Evolutionary conservation across 2,797 vertebrate species (phyloP).

Genomic region (Peromyscus aztecus): DNA sequence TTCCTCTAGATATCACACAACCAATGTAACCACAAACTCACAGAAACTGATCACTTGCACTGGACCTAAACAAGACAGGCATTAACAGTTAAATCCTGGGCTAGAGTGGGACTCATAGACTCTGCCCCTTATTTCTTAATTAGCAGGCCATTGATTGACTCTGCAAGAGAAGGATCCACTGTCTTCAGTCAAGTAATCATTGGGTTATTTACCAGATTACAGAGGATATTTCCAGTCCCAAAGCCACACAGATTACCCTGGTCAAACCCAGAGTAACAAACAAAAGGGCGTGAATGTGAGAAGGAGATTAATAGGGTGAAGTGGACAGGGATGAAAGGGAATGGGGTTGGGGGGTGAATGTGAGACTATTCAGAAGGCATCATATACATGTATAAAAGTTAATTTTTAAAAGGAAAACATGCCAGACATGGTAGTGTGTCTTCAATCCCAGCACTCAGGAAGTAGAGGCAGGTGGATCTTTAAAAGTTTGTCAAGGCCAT

Average conservation of each 20-base stretch:
- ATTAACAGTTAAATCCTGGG: neutral
- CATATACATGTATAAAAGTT: neutral
- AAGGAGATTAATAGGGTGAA: neutral
- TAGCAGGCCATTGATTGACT: neutral
- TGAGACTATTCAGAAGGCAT: neutral
- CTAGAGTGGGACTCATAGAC: neutral
- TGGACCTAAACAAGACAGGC: neutral
- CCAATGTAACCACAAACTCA: neutral
- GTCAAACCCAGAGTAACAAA: neutral
- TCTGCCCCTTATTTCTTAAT: neutral
- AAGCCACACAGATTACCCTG: neutral
- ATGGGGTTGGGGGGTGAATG: neutral
- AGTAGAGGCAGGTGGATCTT: neutral
- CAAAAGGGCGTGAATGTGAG: neutral
- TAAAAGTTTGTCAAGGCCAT: neutral
- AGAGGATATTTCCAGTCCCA: neutral
- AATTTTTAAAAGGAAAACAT: neutral
- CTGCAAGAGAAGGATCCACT: neutral
- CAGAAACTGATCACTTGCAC: neutral
- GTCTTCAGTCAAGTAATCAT: neutral
- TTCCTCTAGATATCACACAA: neutral
- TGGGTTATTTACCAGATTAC: neutral
- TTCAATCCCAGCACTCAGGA: neutral
- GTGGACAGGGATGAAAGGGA: neutral
- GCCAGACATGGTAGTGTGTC: neutral